Evolutionary conservation across 2,888 invertebrate species (phyloP), one percentile per base, ranked within the genome.

Genomic region (Silvanus unidentatus): DNA sequence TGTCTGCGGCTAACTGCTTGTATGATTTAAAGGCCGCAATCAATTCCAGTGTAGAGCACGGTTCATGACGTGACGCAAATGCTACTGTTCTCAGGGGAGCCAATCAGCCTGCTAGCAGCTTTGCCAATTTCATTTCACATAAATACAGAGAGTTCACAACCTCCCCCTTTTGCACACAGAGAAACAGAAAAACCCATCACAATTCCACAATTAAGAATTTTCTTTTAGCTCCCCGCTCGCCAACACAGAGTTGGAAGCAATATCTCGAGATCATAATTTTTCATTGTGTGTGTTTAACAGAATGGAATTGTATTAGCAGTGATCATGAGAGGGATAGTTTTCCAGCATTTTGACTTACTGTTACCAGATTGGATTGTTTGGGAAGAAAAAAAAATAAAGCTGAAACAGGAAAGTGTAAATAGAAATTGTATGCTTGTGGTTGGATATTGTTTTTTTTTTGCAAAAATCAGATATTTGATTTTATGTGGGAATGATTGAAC

Each of bases 31-130:
- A 50, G 58, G 53, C 52, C 49, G 63, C 62, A 62, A 65, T 66
- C 62, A 62, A 62, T 62, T 62, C 55, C 52, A 45, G 49, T 50
- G 37, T 37, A 54, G 49, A 55, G 54, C 57, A 52, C 53, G 58
- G 58, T 54, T 59, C 59, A 57, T 64, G 65, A 64, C 63, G 59
- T 65, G 62, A 64, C 62, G 63, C 62, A 63, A 64, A 63, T 63
- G 63, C 62, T 62, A 62, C 63, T 62, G 60, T 63, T 62, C 64
- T 62, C 64, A 41, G 44, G 65, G 63, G 64, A 65, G 59, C 64
- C 61, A 63, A 64, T 65, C 64, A 65, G 55, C 53, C 58, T 49
- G 49, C 47, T 45, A 48, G 53, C 56, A 58, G 55, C 57, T 54
- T 57, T 49, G 43, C 52, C 58, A 52, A 55, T 54, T 55, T 47